A percentile compares a stretch with the other conserved stretches of the same genome.
Conservation (phyloP, 2,888 invertebrate species). For the Lepidonotus clava region DNA sequence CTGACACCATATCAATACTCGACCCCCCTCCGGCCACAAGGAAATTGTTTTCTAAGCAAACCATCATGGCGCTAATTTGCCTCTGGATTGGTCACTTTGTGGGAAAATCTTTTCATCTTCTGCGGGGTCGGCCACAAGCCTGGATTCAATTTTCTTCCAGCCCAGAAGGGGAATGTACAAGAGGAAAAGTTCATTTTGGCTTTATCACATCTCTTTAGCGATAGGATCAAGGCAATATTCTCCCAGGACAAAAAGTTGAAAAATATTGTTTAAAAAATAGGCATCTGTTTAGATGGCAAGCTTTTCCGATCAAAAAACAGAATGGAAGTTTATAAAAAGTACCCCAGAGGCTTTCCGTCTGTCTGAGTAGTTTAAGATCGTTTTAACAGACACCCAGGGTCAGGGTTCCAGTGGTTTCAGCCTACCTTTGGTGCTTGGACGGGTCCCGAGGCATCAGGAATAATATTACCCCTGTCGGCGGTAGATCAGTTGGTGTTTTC, state of each 20-base stretch:
- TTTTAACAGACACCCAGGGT: not conserved
- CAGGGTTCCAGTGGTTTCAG: not conserved
- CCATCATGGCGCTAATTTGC: constrained; percentile 20
- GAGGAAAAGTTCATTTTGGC: not conserved
- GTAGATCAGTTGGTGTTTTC: not conserved
- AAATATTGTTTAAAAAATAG: too few species aligned
- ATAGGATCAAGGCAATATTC: not conserved
- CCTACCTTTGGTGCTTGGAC: not conserved
- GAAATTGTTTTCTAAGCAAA: constrained; percentile 23
- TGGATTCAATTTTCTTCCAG: not conserved
- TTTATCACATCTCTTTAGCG: not conserved
- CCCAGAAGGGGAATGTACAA: not conserved
- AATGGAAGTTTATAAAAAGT: not conserved
- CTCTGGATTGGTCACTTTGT: not conserved
- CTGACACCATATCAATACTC: not conserved
- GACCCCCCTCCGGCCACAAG: not conserved
- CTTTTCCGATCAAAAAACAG: not conserved
- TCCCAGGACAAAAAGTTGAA: too few species aligned
- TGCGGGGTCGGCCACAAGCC: too few species aligned
- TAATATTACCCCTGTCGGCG: not conserved
- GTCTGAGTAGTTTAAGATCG: not conserved
- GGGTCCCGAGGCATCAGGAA: not conserved
- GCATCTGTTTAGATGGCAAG: too few species aligned
- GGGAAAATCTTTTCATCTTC: not conserved
- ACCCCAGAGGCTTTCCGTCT: not conserved